Conservation (phyloP, 2,113 vertebrate species). For the Danio rerio region DNA sequence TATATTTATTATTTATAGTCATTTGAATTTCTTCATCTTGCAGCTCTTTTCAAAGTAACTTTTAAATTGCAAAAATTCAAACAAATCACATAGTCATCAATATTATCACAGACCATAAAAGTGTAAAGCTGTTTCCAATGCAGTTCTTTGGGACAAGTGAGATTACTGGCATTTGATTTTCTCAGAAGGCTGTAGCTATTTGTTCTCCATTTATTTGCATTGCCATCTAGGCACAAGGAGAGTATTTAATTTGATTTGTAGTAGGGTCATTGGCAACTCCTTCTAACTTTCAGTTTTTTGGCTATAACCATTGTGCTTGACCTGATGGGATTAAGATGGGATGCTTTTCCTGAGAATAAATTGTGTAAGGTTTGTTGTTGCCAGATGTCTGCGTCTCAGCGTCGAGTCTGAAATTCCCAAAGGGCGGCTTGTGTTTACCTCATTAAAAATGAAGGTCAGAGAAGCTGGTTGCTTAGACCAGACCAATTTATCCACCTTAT, state of each 20-base stretch:
- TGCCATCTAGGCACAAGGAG: not conserved
- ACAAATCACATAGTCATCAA: not conserved
- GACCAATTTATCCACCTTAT: slow-evolving; percentile 41
- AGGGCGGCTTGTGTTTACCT: slow-evolving; percentile 49
- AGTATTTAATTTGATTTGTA: not conserved
- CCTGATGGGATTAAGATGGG: not conserved
- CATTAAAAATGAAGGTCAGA: slow-evolving; percentile 57
- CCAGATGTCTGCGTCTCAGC: slow-evolving; percentile 46
- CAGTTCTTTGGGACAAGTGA: not conserved
- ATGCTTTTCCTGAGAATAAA: slow-evolving; percentile 17
- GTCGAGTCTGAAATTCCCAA: slow-evolving; percentile 24
- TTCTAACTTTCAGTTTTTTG: slow-evolving; percentile 10
- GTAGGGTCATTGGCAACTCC: not conserved
- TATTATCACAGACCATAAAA: not conserved
- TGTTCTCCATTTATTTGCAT: not conserved
- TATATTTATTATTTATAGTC: too few species aligned
- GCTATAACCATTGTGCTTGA: slow-evolving; percentile 7
- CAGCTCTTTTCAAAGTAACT: not conserved
- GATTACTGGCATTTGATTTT: not conserved
- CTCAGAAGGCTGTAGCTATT: not conserved
- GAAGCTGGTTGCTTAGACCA: slow-evolving; percentile 48
- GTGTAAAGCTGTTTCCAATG: not conserved
- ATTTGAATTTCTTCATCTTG: not conserved
- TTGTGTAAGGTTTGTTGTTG: slow-evolving; percentile 49
- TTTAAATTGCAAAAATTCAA: not conserved